Evolutionary conservation across 2,113 vertebrate genomes (phyloP).

Genomic region (Myotis brandtii): DNA sequence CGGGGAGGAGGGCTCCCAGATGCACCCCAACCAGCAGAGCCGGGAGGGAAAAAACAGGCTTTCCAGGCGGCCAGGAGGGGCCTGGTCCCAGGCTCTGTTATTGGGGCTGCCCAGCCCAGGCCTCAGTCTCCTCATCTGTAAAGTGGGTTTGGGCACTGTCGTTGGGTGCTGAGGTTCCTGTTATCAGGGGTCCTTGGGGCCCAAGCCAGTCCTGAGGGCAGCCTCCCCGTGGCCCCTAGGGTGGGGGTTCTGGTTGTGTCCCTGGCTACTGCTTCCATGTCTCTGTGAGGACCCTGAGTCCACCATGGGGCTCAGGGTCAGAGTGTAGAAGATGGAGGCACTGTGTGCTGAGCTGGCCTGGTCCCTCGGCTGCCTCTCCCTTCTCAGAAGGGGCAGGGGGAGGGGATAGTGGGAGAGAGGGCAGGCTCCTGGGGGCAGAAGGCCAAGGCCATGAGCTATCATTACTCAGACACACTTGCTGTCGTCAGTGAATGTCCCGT

Average conservation of each 20-base stretch:
- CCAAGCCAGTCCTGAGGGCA: background rate
- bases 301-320: background rate
- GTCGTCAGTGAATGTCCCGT: background rate
- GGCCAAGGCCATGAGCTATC: background rate
- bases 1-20: background rate
- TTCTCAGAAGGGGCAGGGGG: background rate
- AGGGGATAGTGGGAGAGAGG: background rate
- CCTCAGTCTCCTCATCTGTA: too few relatives aligned
- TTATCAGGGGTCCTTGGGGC: background rate
- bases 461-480: background rate
- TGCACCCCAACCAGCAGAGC: too few relatives aligned
- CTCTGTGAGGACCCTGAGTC: background rate
- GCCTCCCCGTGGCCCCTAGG: fast-evolving
- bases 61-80: background rate
- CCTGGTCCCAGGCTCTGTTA: background rate
- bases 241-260: background rate
- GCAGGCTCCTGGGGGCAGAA: background rate
- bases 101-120: too few relatives aligned
- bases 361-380: background rate
- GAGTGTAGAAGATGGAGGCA: background rate
- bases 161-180: background rate
- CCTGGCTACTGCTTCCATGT: background rate
- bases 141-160: too few relatives aligned
- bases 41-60: background rate
- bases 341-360: background rate